Conservation (phyloP, 37 sponge, comb jelly and placozoan species). For the Halichondria panicea region DNA sequence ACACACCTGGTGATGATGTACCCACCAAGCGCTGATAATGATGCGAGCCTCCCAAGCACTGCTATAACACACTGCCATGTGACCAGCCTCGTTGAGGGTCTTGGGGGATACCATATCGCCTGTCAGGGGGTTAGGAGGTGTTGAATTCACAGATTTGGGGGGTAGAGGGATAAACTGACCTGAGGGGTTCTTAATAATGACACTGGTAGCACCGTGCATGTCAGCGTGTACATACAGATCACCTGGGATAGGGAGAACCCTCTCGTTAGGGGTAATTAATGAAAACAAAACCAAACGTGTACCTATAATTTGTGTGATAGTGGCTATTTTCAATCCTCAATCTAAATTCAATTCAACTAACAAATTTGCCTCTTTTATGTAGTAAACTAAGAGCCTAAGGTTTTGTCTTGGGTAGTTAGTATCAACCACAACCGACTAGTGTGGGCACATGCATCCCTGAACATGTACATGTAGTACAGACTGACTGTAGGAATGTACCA, state of each 20-base stretch:
- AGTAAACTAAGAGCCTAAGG: too few relatives aligned
- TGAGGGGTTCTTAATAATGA: constrained; percentile 90
- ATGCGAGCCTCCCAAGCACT: constrained; percentile 94
- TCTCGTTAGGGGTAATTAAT: background rate
- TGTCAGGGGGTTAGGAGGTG: too few relatives aligned
- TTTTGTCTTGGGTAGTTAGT: too few relatives aligned
- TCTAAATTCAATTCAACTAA: too few relatives aligned
- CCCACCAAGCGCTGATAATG: constrained; percentile 95
- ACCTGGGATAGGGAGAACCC: constrained; percentile 22
- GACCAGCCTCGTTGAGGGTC: constrained; percentile 94
- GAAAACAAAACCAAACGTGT: background rate
- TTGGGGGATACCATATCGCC: constrained; percentile 81
- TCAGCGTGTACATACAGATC: constrained; percentile 99
- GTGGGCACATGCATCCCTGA: too few relatives aligned
- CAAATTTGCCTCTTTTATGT: too few relatives aligned
- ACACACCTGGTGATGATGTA: constrained; percentile 82
- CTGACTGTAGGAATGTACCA: too few relatives aligned
- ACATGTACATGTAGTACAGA: too few relatives aligned
- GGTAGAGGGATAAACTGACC: too few relatives aligned
- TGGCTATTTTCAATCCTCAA: too few relatives aligned
- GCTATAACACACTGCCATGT: constrained; percentile 96
- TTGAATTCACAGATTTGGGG: too few relatives aligned
- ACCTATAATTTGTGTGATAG: background rate
- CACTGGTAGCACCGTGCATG: constrained; percentile 94
- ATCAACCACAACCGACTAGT: too few relatives aligned